phyloP scores from a whole-genome alignment of 1,140 invertebrate genomes.

The Marisa cornuarietis region DNA sequence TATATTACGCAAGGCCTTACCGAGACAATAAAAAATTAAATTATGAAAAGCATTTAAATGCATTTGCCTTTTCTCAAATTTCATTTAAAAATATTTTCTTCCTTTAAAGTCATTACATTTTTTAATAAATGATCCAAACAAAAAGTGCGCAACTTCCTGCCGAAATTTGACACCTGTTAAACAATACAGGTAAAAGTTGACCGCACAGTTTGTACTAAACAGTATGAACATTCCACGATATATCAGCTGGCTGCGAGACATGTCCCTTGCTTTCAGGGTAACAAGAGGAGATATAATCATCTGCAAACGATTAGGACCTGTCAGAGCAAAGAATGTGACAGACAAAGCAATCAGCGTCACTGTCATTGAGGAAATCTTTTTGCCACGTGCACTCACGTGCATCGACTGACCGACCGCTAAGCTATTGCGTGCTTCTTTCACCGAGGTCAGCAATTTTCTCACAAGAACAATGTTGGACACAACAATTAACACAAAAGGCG shows the following conservation, averaged over 20 bases:
- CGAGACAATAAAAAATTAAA: too few species aligned
- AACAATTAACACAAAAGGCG: neutral
- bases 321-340: slow-evolving; percentile 29
- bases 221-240: neutral
- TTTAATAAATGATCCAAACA: too few species aligned
- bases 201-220: slow-evolving; percentile 21
- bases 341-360: slow-evolving; percentile 32
- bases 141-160: slow-evolving; percentile 6
- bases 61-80: too few species aligned
- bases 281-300: slow-evolving; percentile 5
- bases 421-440: neutral
- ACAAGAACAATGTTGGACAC: neutral
- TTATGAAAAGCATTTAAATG: too few species aligned
- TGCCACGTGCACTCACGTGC: neutral
- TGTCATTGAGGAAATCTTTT: slow-evolving; percentile 23
- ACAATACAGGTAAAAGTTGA: slow-evolving; percentile 31
- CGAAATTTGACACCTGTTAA: slow-evolving; percentile 26
- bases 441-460: neutral
- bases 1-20: too few species aligned
- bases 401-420: neutral
- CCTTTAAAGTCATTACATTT: too few species aligned
- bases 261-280: neutral
- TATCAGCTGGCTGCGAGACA: too few species aligned
- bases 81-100: too few species aligned
- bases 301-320: slow-evolving; percentile 31